Conservation (phyloP, 1,140 invertebrate species). For the Ctenoplectra terminalis region DNA sequence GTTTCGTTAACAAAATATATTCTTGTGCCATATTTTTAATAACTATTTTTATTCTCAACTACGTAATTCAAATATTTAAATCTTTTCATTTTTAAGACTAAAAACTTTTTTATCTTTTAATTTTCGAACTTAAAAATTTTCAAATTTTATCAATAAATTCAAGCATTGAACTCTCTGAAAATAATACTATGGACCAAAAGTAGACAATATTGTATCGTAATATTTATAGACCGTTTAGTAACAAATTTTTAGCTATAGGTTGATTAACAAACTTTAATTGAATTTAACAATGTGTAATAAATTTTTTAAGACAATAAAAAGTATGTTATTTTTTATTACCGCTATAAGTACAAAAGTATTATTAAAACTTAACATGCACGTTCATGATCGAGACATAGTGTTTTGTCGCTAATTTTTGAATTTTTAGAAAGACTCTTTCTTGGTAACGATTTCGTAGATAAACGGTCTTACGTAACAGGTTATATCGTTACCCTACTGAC, state of each 20-base stretch:
- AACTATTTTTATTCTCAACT: background rate
- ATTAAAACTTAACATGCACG: background rate
- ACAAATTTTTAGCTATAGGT: background rate
- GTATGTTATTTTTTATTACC: background rate
- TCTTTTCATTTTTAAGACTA: no score
- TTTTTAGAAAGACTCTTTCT: background rate
- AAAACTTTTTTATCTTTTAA: background rate
- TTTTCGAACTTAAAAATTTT: background rate
- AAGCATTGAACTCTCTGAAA: background rate
- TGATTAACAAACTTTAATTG: background rate
- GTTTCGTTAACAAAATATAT: background rate
- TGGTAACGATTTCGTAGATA: background rate
- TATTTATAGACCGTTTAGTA: background rate
- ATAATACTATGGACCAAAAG: background rate
- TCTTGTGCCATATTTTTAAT: background rate
- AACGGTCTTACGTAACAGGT: background rate
- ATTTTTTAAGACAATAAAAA: background rate
- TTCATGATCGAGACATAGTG: background rate
- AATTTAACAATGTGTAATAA: background rate
- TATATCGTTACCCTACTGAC: background rate
- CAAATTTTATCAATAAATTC: background rate
- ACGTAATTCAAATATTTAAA: no score
- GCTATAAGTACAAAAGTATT: background rate
- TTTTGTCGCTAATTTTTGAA: background rate
- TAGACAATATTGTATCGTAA: slow-evolving; percentile 21